These are phyloP conservation scores for Hermatobates lingyangjiaoensis DNA, from an alignment of 1,140 invertebrate genomes.

Conservation along the genomic window DNA sequence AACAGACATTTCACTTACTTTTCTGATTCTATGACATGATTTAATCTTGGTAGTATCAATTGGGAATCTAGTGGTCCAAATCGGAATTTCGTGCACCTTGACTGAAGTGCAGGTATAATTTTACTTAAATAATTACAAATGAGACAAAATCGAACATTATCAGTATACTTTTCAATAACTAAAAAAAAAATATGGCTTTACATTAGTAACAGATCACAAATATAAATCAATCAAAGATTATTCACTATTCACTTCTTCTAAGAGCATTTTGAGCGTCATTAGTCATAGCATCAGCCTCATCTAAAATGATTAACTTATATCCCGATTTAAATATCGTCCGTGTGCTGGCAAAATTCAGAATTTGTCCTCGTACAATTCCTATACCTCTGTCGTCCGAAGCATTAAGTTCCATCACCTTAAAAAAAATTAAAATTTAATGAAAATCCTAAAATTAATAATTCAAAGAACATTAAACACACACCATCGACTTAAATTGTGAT, in stretches of 20 bases:
- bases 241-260: conserved; percentile 60
- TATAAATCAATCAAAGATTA: not conserved
- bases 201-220: too few relatives aligned
- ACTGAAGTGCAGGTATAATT: conserved; percentile 96
- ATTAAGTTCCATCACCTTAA: conserved; percentile 43
- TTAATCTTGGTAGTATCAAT: conserved; percentile 78
- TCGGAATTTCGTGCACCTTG: conserved; percentile 89
- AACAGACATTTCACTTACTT: conserved; percentile 37
- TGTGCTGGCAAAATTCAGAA: conserved; percentile 97
- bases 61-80: conserved; percentile 75
- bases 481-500: conserved; percentile 73
- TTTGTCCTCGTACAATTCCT: conserved; percentile 83
- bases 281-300: conserved; percentile 99
- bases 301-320: conserved; percentile 92
- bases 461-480: conserved; percentile 21
- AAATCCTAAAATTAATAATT: not conserved
- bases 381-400: conserved; percentile 99
- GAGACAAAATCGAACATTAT: conserved; percentile 94
- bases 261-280: conserved; percentile 98
- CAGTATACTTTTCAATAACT: conserved; percentile 98
- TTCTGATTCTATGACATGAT: conserved; percentile 71
- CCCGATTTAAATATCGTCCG: conserved; percentile 84
- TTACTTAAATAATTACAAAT: conserved; percentile 98
- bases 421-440: not conserved
- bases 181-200: conserved; percentile 20